These are phyloP conservation scores for Dynastes grantii DNA, from an alignment of 2,888 invertebrate genomes.

Conservation along the genomic window DNA sequence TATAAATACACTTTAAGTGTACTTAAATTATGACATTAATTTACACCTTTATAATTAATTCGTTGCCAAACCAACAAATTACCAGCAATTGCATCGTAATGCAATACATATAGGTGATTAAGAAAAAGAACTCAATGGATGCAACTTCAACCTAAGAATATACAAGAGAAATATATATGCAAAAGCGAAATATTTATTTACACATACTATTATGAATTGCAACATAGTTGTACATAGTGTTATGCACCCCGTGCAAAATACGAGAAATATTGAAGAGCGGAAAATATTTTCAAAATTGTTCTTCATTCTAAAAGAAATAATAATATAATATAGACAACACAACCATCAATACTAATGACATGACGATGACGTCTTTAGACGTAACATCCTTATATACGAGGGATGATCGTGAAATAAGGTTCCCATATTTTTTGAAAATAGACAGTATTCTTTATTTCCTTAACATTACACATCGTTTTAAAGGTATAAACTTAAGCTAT, in stretches of 20 bases:
- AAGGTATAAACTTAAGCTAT: no score
- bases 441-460: no score
- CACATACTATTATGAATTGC: conserved; percentile 24
- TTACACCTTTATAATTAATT: conserved; percentile 11
- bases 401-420: no score
- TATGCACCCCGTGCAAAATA: not conserved
- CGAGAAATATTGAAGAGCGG: not conserved
- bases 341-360: no score
- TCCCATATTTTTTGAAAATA: no score
- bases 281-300: not conserved
- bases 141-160: not conserved
- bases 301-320: conserved; percentile 1
- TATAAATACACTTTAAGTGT: not conserved
- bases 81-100: conserved; percentile 4
- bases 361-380: no score
- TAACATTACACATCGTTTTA: no score
- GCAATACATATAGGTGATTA: conserved; percentile 5
- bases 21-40: not conserved
- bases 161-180: not conserved
- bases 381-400: no score
- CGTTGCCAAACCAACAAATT: conserved; percentile 21
- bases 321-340: no score
- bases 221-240: conserved; percentile 27
- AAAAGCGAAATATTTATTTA: not conserved
- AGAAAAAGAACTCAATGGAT: not conserved